A percentile compares a stretch with the other conserved stretches of the same genome.
These are phyloP conservation scores for Pangasius krempfi DNA, from an alignment of 2,797 vertebrate species.

Conservation along the genomic window DNA sequence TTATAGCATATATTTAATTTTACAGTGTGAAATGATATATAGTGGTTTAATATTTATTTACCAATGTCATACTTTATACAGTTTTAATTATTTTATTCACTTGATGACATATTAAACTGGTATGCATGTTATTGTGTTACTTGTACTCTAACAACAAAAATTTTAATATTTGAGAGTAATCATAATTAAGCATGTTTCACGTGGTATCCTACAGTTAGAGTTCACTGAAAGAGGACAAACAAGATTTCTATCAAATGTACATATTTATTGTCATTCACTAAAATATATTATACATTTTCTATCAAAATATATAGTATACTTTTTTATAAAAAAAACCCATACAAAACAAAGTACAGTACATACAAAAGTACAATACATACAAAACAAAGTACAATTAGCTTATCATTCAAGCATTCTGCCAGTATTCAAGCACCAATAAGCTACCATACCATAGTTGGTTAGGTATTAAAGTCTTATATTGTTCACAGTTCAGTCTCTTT, in stretches of 20 bases:
- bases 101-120: neutral
- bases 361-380: neutral
- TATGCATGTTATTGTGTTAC: neutral
- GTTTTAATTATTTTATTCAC: neutral
- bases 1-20: neutral
- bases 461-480: neutral
- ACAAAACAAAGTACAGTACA: neutral
- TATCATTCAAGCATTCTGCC: constrained; percentile 2
- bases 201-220: neutral
- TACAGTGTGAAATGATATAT: neutral
- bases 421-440: constrained; percentile 15
- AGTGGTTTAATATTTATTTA: neutral
- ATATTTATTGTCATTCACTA: neutral
- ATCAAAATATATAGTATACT: neutral
- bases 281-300: constrained; percentile 10
- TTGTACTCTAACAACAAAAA: neutral
- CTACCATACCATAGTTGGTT: neutral
- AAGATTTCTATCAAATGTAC: neutral
- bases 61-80: neutral
- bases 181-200: neutral
- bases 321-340: neutral
- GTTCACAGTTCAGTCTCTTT: constrained; percentile 73
- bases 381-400: neutral
- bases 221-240: constrained; percentile 10
- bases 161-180: neutral